Evolutionary conservation across 1,140 invertebrate genomes (phyloP).

Genomic region (Phocides pigmalion): DNA sequence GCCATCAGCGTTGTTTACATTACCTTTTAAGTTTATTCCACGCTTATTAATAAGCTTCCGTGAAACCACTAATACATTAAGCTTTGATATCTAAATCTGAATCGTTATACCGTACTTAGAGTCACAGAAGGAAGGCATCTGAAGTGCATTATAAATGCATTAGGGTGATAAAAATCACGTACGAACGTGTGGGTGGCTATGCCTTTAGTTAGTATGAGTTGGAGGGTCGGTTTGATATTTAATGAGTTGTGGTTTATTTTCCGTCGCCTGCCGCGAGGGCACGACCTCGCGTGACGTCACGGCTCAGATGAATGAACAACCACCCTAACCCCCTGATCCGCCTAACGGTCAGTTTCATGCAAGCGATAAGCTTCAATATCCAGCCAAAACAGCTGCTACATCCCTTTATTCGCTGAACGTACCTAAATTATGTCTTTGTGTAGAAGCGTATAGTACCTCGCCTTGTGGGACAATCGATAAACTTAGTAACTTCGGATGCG

Average conservation of each 20-base stretch:
- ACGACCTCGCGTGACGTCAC: slow-evolving; percentile 73
- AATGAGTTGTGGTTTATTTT: slow-evolving; percentile 49
- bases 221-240: slow-evolving; percentile 45
- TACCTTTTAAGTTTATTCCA: slow-evolving; percentile 1
- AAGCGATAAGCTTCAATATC: slow-evolving; percentile 58
- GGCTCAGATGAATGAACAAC: slow-evolving; percentile 71
- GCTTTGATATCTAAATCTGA: background rate
- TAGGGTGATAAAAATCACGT: slow-evolving; percentile 50
- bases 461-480: too few species aligned
- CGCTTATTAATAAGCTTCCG: background rate
- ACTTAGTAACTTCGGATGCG: too few species aligned
- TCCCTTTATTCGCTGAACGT: slow-evolving; percentile 34
- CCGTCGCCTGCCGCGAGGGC: slow-evolving; percentile 57
- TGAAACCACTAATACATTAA: too few species aligned
- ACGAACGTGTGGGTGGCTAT: slow-evolving; percentile 13
- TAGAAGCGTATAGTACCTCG: too few species aligned
- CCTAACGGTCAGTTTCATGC: slow-evolving; percentile 59
- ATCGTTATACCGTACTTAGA: slow-evolving; percentile 4
- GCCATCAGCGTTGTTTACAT: background rate
- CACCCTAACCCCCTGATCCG: slow-evolving; percentile 44
- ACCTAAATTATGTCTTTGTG: background rate
- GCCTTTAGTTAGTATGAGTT: slow-evolving; percentile 32
- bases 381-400: slow-evolving; percentile 58
- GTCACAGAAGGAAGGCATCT: slow-evolving; percentile 41
- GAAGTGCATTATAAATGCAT: slow-evolving; percentile 67